Evolutionary conservation across 2,113 vertebrate species (phyloP), one percentile per base, ranked within the genome.

Genomic region (Scomber scombrus): DNA sequence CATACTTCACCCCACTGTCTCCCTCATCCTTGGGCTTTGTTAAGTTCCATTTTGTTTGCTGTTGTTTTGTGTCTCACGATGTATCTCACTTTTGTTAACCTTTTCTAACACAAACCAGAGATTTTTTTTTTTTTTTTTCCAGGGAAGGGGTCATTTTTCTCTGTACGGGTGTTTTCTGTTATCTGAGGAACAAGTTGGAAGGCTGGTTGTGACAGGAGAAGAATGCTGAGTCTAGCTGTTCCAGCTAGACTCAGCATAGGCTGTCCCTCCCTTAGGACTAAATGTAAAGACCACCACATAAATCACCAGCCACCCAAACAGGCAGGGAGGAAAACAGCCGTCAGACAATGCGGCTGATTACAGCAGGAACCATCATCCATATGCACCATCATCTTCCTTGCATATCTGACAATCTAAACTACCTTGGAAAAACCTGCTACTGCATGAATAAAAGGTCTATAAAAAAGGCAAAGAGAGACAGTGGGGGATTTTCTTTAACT

Each of bases 241-340:
- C 57, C 78, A 80, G 81, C 64, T n/a, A n/a, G n/a, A n/a, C 76
- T 75, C 80, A 80, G 83, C 50, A n/a, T 56, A 81, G 74, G 64
- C 71, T 15, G 57, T 80, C 61, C 40, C 67, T 90, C 80, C 85
- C 83, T 1, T 4, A 81, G 91, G 85, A 89, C 81, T 52, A 9
- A 65, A 85, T 49, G 73, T 67, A 78, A 83, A 80, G 85, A 90
- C 67, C 81, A 80, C 61, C 76, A 80, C 78, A 93, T 93, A 89
- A 92, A 94, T 92, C 85, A 91, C 58, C 75, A 81, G 46, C 79
- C 85, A 82, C 81, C 83, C 71, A 90, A 91, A 89, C 84, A 90
- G 70, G 47, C 70, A 34, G 67, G 47, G 65, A 75, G 65, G 78
- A 85, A 88, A 88, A 86, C 80, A 89, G 66, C 57, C 58, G 3